Base-by-base conservation (phyloP, 2,113 vertebrate genomes). In the Nycticorax nycticorax region DNA sequence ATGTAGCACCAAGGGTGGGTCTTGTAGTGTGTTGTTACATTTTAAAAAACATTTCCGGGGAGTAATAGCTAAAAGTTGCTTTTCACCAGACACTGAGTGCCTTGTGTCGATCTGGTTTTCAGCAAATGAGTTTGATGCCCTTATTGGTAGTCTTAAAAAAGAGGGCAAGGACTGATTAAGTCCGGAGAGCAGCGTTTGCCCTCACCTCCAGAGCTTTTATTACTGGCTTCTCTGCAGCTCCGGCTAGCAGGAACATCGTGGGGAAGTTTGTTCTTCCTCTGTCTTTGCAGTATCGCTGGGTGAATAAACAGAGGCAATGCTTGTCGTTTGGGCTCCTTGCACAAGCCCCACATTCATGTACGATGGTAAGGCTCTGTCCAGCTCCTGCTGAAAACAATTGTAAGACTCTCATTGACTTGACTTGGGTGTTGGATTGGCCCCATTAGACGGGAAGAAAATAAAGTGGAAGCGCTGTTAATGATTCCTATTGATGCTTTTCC, bases 201-300 rank as follows among this genome's bases (percentile, higher is more conserved):
- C 16, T 88, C 62, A 63, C 83, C 77, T 95, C 62, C 81, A 56
- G 3, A 82, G 81, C 73, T 85, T 79, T 75, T 35, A 30, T 55
- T 69, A 2, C 14, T 73, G 83, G 24, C 62, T 91, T 5, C 17
- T 92, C 32, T 8, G 74, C 45, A 64, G 37, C 69, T 47, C 66
- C 3, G 45, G 60, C 10, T n/a, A 37, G n/a, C 32, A 55, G 87
- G 74, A 85, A 24, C 62, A 69, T 79, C 57, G 19, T 1, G 2
- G 77, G 33, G 84, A 89, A 89, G 89, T 91, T 91, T 91, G 28
- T 92, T 95, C 73, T 60, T 89, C 68, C 87, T 95, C 88, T 92
- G n/a, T 32, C 69, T 91, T 56, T 86, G 67, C 73, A 71, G 19
- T 45, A 7, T 12, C 6, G 8, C n/a, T 9, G 67, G 76, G 86